A percentile compares a stretch with the other conserved stretches of the same genome.
Conservation (phyloP, 2,888 invertebrate species). For the Tenthredo scrophulariae region DNA sequence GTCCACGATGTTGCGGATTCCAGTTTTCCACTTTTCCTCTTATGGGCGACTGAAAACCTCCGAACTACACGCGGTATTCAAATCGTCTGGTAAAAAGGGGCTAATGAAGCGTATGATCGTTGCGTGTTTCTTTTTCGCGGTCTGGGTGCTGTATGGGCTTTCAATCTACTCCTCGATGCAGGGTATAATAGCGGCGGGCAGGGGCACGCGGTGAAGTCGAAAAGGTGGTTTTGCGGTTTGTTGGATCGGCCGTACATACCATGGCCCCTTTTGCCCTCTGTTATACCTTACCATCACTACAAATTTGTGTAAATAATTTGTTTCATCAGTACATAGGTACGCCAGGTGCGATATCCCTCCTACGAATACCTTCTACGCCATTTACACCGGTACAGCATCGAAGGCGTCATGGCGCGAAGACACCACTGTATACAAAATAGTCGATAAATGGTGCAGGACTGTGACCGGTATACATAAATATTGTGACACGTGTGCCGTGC, state of each 20-base stretch:
- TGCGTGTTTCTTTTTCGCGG: slow-evolving; percentile 18
- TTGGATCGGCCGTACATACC: background rate
- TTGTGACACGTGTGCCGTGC: slow-evolving; percentile 47
- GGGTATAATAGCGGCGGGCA: slow-evolving; percentile 1
- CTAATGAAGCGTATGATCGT: slow-evolving; percentile 24
- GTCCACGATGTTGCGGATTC: background rate
- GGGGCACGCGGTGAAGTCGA: slow-evolving; percentile 5
- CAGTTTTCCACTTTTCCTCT: background rate
- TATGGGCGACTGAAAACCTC: background rate
- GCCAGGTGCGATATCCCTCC: background rate
- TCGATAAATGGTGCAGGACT: slow-evolving; percentile 20
- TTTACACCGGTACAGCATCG: background rate
- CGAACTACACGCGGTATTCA: background rate
- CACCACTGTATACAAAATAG: background rate
- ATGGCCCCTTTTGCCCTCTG: slow-evolving; percentile 13
- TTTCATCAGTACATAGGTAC: background rate
- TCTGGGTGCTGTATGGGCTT: background rate
- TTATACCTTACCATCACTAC: background rate
- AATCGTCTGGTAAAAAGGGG: background rate
- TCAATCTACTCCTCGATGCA: slow-evolving; percentile 9
- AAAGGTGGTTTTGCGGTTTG: slow-evolving; percentile 47
- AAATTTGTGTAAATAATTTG: slow-evolving; percentile 26
- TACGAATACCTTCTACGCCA: too few relatives aligned
- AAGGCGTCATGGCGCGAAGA: slow-evolving; percentile 10
- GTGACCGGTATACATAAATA: slow-evolving; percentile 31